Evolutionary conservation across 2,797 vertebrate genomes (phyloP).

Genomic region (Poecilia gillii): DNA sequence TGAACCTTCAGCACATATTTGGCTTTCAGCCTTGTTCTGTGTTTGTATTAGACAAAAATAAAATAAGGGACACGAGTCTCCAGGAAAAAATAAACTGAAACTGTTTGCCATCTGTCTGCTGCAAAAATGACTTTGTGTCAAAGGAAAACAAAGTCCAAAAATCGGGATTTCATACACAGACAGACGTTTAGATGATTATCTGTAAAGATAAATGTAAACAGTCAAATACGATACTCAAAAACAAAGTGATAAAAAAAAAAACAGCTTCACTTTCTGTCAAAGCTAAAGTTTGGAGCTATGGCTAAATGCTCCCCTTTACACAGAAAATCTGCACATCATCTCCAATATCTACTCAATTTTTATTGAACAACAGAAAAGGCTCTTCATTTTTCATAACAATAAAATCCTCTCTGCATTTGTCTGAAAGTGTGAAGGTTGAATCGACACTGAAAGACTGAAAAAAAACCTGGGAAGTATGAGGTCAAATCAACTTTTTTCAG

Average conservation of each 20-base stretch:
- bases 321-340: slow-evolving; percentile 20
- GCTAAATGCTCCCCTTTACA: background rate
- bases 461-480: background rate
- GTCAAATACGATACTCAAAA: background rate
- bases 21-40: background rate
- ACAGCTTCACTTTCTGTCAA: background rate
- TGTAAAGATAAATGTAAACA: background rate
- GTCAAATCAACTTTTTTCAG: too few relatives aligned
- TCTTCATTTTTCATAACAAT: slow-evolving; percentile 31
- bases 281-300: slow-evolving; percentile 5
- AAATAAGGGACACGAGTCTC: background rate
- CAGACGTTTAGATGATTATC: background rate
- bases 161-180: background rate
- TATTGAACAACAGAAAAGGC: slow-evolving; percentile 26
- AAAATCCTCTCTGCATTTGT: background rate
- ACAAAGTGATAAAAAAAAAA: background rate
- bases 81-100: slow-evolving; percentile 12
- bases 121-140: slow-evolving; percentile 10
- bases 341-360: slow-evolving; percentile 36
- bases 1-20: background rate
- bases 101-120: slow-evolving; percentile 2
- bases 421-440: background rate
- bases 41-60: background rate
- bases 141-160: slow-evolving; percentile 2
- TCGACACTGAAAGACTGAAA: background rate